Percentiles rank a stretch among this genome's conserved stretches.
These are phyloP conservation scores for Pseudorhiza aurosa DNA, from an alignment of 30 jellyfish, hydroid and myxozoan species.

Conservation along the genomic window DNA sequence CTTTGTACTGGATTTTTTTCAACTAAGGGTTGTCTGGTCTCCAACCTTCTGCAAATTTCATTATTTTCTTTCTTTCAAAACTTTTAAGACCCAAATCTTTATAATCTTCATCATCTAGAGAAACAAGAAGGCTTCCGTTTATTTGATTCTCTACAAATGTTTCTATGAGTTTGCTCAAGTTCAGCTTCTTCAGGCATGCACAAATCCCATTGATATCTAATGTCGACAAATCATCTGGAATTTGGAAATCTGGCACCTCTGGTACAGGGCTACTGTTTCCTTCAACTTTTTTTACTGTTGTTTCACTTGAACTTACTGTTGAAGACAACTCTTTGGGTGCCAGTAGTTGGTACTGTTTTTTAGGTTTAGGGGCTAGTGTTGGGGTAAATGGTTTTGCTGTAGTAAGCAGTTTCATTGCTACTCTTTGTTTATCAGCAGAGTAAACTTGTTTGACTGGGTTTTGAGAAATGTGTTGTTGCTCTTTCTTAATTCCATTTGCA, in stretches of 20 bases:
- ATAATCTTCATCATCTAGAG: slow-evolving; percentile 64
- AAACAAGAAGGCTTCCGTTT: slow-evolving; percentile 71
- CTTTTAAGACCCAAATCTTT: slow-evolving; percentile 48
- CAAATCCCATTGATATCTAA: slow-evolving; percentile 53
- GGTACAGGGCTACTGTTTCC: too few species aligned
- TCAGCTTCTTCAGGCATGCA: slow-evolving; percentile 45
- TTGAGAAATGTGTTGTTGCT: neutral
- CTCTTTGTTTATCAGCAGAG: neutral
- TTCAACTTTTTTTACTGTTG: too few species aligned
- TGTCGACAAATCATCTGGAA: slow-evolving; percentile 32
- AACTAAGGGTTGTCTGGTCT: slow-evolving; percentile 79
- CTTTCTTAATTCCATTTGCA: neutral
- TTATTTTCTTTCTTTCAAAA: slow-evolving; percentile 71
- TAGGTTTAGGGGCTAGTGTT: neutral
- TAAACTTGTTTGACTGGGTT: neutral
- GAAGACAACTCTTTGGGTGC: too few species aligned
- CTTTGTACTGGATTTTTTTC: too few species aligned
- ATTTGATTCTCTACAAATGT: slow-evolving; percentile 71
- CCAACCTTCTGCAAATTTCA: slow-evolving; percentile 83
- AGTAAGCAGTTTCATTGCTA: neutral
- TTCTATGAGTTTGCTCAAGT: slow-evolving; percentile 56
- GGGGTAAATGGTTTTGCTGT: neutral
- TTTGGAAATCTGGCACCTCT: neutral
- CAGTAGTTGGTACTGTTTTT: neutral
- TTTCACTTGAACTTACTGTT: too few species aligned